These are phyloP conservation scores for Leptestheria dahalacensis DNA, from an alignment of 1,140 invertebrate species.

Conservation along the genomic window DNA sequence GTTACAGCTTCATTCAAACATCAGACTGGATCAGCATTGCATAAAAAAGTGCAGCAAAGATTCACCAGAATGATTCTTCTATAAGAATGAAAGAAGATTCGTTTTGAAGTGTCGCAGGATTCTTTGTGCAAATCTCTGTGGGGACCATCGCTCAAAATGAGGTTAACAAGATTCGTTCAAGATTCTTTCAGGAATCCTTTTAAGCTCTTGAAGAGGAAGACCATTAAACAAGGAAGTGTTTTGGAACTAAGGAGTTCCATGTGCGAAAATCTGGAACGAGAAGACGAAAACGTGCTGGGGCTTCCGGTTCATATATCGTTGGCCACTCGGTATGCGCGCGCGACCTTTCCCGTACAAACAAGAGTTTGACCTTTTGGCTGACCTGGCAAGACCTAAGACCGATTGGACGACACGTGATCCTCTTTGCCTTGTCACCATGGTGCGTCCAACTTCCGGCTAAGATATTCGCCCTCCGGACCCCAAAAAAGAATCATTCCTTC, in stretches of 20 bases:
- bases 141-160: too few relatives aligned
- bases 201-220: too few relatives aligned
- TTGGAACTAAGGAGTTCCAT: background rate
- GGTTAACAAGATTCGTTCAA: too few relatives aligned
- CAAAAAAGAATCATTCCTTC: background rate
- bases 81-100: too few relatives aligned
- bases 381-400: background rate
- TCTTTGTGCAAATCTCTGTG: too few relatives aligned
- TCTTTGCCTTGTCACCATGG: background rate
- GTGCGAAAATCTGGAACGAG: background rate
- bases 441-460: background rate
- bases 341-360: background rate
- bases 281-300: background rate
- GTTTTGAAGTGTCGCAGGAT: too few relatives aligned
- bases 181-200: background rate
- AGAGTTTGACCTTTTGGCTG: background rate
- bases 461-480: background rate
- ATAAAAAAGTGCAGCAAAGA: too few relatives aligned
- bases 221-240: background rate
- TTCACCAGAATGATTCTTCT: too few relatives aligned
- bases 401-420: background rate
- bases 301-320: too few relatives aligned
- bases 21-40: too few relatives aligned
- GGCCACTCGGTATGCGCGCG: background rate
- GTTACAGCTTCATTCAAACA: too few relatives aligned